A percentile compares a stretch with the other conserved stretches of the same genome.
Evolutionary conservation across 2,797 vertebrate species (phyloP).

Genomic region (Triplophysa bombifrons): DNA sequence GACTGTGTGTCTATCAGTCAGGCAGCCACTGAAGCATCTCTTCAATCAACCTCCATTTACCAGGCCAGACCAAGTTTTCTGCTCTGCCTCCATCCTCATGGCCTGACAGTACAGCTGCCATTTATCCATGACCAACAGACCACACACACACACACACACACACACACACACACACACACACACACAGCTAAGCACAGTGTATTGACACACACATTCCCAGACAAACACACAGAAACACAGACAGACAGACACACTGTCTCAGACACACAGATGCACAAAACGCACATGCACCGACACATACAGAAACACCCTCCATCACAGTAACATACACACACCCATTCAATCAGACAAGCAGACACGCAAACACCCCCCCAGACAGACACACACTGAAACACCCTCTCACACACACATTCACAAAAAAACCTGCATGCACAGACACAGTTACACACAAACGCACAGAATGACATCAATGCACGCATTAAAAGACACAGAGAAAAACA

Average conservation of each 20-base stretch:
- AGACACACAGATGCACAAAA: slow-evolving; percentile 39
- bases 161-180: neutral
- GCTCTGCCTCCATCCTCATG: slow-evolving; percentile 54
- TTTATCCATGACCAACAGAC: slow-evolving; percentile 59
- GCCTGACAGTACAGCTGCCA: slow-evolving; percentile 62
- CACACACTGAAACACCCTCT: slow-evolving; percentile 38
- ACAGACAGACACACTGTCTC: neutral
- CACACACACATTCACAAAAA: slow-evolving; percentile 10
- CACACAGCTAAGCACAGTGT: neutral
- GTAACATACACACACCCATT: neutral
- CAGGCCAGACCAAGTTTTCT: slow-evolving; percentile 62
- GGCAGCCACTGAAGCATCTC: slow-evolving; percentile 68
- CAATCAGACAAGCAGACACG: neutral
- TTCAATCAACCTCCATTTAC: slow-evolving; percentile 67
- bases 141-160: neutral
- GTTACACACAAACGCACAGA: neutral
- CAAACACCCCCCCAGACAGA: slow-evolving; percentile 32
- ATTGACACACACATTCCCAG: neutral
- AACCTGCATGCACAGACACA: too few species aligned
- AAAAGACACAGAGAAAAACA: slow-evolving; percentile 37
- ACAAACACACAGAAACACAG: neutral
- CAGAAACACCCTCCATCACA: slow-evolving; percentile 3
- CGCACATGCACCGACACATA: slow-evolving; percentile 6
- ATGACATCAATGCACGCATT: too few species aligned
- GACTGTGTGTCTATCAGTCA: slow-evolving; percentile 63